A percentile compares a stretch with the other conserved stretches of the same genome.
phyloP scores from a whole-genome alignment of 2,113 vertebrate species.

The Ctenomys sociabilis region DNA sequence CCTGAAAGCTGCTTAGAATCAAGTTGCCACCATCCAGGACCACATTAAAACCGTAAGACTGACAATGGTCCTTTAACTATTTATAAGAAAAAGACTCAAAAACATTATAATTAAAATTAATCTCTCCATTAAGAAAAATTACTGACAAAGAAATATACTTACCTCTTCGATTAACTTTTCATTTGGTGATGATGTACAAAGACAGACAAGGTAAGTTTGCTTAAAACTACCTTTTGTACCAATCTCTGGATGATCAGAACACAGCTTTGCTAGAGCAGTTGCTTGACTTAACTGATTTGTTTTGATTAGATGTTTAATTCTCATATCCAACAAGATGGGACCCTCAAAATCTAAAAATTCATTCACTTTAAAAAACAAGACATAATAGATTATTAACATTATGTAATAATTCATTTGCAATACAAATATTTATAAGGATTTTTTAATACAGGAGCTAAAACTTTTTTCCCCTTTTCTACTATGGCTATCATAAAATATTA shows the following conservation, averaged over 20 bases:
- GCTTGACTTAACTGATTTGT: slow-evolving; percentile 90
- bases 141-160: slow-evolving; percentile 82
- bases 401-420: slow-evolving; percentile 58
- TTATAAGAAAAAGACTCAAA: slow-evolving; percentile 32
- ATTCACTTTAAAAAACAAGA: slow-evolving; percentile 89
- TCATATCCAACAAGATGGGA: slow-evolving; percentile 93
- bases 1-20: slow-evolving; percentile 45
- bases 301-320: slow-evolving; percentile 97
- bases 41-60: background rate
- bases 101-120: slow-evolving; percentile 56
- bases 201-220: slow-evolving; percentile 96
- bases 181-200: slow-evolving; percentile 92
- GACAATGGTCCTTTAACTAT: background rate
- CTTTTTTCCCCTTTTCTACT: background rate
- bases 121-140: slow-evolving; percentile 62
- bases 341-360: slow-evolving; percentile 94
- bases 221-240: slow-evolving; percentile 92
- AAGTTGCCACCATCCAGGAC: background rate
- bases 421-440: slow-evolving; percentile 55
- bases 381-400: slow-evolving; percentile 81
- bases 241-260: slow-evolving; percentile 91
- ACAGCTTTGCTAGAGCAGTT: slow-evolving; percentile 93
- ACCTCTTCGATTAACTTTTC: slow-evolving; percentile 96
- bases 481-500: slow-evolving; percentile 30
- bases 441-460: slow-evolving; percentile 45